Base-by-base conservation (phyloP, 2,888 invertebrate genomes). In the Hydrotaea cyrtoneurina region DNA sequence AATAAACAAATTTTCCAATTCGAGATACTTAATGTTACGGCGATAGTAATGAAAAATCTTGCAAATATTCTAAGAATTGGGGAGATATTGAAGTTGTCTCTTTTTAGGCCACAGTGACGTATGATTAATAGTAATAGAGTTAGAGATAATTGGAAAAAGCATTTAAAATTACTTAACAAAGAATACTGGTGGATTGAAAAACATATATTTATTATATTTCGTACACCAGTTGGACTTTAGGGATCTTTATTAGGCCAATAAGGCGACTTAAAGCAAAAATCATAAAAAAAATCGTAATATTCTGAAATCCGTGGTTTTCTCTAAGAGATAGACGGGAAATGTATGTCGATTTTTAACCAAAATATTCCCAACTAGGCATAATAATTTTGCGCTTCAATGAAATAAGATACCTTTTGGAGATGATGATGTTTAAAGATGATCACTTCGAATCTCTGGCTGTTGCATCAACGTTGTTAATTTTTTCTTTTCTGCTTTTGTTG, bases 381-480 rank as follows among this genome's bases (percentile, higher is more conserved):
- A 87, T 87, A 87, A 87, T 86, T 88, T 87, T 86, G 86, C 87
- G 87, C 87, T 87, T 87, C 86, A 87, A 86, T 87, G 87, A 88
- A 87, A 87, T 87, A 87, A 86, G 88, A 87, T 88, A 87, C 87
- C 83, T 83, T 84, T 62, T 46, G 43, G 83, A 80, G 78, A 78
- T 86, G 83, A 79, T 86, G 83, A 85, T 85, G 85, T 85, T 62
- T 85, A 82, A 85, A 85, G 85, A 85, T 85, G 85, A 85, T 85
- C 85, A 85, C 82, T 82, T 82, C 82, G 85, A 85, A 80, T 82
- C 82, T 64, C 59, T 43, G 57, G 7, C 19, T 13, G 50, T n/a
- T n/a, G n/a, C n/a, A n/a, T n/a, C n/a, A n/a, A n/a, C n/a, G n/a
- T n/a, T n/a, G n/a, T n/a, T n/a, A n/a, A n/a, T 69, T 73, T 71